These are phyloP conservation scores for Platypus cylindrus DNA, from an alignment of 2,888 invertebrate genomes.

Conservation along the genomic window DNA sequence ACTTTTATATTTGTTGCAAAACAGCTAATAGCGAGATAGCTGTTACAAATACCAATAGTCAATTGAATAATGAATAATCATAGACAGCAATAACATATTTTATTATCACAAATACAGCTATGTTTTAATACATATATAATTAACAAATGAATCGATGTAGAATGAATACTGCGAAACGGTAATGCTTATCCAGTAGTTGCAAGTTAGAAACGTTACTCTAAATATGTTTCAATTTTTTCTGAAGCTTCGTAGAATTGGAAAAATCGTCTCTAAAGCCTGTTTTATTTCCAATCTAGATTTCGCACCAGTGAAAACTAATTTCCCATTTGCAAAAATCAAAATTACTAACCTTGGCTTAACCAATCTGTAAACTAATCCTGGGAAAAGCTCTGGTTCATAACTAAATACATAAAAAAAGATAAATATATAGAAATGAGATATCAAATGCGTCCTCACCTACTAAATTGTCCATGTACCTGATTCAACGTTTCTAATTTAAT, in stretches of 20 bases:
- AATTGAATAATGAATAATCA: no score
- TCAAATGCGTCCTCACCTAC: conserved; percentile 24
- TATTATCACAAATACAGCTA: no score
- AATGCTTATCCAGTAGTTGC: no score
- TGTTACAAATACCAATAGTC: no score
- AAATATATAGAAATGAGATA: not conserved
- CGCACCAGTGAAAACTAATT: conserved; percentile 95
- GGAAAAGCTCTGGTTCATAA: conserved; percentile 97
- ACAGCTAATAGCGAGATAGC: no score
- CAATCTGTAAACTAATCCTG: conserved; percentile 97
- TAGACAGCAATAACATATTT: no score
- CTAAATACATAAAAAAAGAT: conserved; percentile 32
- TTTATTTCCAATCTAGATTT: conserved; percentile 84
- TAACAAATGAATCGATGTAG: no score
- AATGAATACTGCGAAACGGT: no score
- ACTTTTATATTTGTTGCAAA: no score
- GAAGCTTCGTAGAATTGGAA: conserved; percentile 89
- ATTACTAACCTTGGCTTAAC: conserved; percentile 90
- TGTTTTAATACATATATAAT: no score
- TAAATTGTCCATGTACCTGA: conserved; percentile 59
- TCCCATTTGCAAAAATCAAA: conserved; percentile 97
- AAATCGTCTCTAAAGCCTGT: conserved; percentile 89
- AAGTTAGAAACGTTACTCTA: not conserved
- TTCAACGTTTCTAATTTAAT: conserved; percentile 60
- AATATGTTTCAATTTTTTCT: conserved; percentile 53